Base-by-base conservation (phyloP, 2,113 vertebrate species). In the Seriola aureovittata region DNA sequence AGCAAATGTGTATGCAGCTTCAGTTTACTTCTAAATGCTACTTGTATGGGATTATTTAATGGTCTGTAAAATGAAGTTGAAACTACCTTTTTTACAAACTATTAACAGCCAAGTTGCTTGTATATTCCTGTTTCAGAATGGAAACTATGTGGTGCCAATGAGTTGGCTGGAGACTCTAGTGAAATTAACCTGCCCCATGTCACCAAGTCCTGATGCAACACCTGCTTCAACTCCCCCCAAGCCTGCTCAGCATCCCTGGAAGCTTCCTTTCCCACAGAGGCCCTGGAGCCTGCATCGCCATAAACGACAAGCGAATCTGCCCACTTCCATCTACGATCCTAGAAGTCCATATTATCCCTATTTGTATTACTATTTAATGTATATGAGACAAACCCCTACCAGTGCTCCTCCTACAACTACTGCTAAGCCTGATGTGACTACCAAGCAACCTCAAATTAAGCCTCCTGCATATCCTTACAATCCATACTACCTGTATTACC, bases 61-160 rank as follows among this genome's bases (percentile, higher is more conserved):
- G 8, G 38, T 38, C 38, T 8, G 29, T 29, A 29, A 29, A 29
- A 29, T 6, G 34, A 42, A 73, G 21, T 50, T 50, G 1, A 65
- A 38, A n/a, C 0, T 2, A 21, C 5, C 58, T n/a, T 11, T 32
- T 14, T 9, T 42, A n/a, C 0, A 36, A 71, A 25, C n/a, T 32
- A n/a, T 67, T 7, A 19, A 36, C n/a, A 21, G 8, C 3, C 29
- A 4, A 38, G 6, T 14, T 58, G 1, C 4, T 54, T 63, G 2
- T 57, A 1, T 58, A 9, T 14, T 74, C 13, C 67, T 21, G 0
- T 77, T 87, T 77, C 80, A 93, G 93, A 71, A 78, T 86, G 88
- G 73, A 6, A 71, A 36, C n/a, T 75, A 80, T 40, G 44, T 88
- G 32, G 36, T 92, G 17, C 54, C 54, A 19, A 54, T 93, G 77